Evolutionary conservation across 2,797 vertebrate genomes (phyloP).

Genomic region (Tauraco hartlaubi): DNA sequence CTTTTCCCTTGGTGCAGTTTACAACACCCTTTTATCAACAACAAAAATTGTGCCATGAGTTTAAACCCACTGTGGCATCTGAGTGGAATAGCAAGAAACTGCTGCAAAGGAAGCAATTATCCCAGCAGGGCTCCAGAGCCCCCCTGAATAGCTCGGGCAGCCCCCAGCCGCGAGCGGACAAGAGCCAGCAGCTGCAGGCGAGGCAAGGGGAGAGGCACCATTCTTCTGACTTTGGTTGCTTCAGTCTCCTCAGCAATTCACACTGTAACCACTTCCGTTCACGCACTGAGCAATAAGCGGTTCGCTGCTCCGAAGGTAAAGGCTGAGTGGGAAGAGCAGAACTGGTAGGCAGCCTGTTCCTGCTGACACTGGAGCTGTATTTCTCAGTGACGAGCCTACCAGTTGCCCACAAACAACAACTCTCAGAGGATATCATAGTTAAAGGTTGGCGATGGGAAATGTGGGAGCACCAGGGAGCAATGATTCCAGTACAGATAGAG

Average conservation of each 20-base stretch:
- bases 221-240: background rate
- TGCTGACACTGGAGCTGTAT: rapidly evolving
- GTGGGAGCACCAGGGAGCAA: background rate
- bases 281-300: rapidly evolving
- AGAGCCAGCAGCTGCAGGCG: too few relatives aligned
- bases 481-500: rapidly evolving
- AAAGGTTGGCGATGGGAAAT: background rate
- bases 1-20: background rate
- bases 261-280: background rate
- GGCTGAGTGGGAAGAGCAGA: background rate
- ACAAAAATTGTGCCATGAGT: slow-evolving; percentile 18
- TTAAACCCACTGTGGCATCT: slow-evolving; percentile 46
- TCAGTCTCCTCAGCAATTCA: background rate
- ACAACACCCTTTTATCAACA: slow-evolving; percentile 42
- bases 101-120: slow-evolving; percentile 66
- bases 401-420: background rate
- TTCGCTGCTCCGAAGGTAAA: background rate
- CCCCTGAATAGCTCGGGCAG: background rate
- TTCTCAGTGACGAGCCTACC: background rate
- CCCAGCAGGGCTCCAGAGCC: slow-evolving; percentile 42
- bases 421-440: rapidly evolving
- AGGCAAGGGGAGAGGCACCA: background rate
- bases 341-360: background rate
- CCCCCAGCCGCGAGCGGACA: background rate
- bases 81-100: slow-evolving; percentile 38